A percentile compares a stretch with the other conserved stretches of the same genome.
These are phyloP conservation scores for Stramonita haemastoma DNA, from an alignment of 2,888 invertebrate genomes.

Conservation along the genomic window DNA sequence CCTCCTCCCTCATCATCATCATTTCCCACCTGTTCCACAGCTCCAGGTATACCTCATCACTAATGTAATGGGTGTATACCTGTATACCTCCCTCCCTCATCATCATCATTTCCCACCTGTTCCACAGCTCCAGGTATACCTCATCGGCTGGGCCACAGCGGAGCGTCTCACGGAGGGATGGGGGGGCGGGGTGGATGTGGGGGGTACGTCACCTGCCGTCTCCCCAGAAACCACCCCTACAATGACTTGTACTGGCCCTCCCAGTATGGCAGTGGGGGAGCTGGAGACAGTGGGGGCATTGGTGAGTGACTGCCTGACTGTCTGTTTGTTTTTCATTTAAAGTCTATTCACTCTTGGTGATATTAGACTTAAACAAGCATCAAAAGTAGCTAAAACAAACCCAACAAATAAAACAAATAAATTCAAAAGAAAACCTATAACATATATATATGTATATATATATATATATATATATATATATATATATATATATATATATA, in stretches of 20 bases:
- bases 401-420: too few species aligned
- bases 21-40: slow-evolving; percentile 41
- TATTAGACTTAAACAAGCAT: too few species aligned
- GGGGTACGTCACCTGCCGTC: slow-evolving; percentile 59
- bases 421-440: neutral
- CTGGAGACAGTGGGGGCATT: slow-evolving; percentile 56
- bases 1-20: neutral
- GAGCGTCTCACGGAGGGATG: slow-evolving; percentile 64
- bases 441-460: neutral
- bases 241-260: slow-evolving; percentile 59
- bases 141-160: slow-evolving; percentile 59
- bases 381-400: too few species aligned
- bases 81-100: neutral
- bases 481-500: neutral
- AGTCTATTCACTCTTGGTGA: neutral
- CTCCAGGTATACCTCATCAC: slow-evolving; percentile 55
- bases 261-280: slow-evolving; percentile 64
- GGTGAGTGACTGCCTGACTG: slow-evolving; percentile 47
- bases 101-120: neutral
- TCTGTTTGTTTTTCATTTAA: neutral
- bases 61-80: neutral
- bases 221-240: slow-evolving; percentile 59
- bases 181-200: slow-evolving; percentile 65
- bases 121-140: slow-evolving; percentile 55
- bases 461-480: neutral